These are phyloP conservation scores for Colletes gigas DNA, from an alignment of 1,140 invertebrate species.

Conservation along the genomic window DNA sequence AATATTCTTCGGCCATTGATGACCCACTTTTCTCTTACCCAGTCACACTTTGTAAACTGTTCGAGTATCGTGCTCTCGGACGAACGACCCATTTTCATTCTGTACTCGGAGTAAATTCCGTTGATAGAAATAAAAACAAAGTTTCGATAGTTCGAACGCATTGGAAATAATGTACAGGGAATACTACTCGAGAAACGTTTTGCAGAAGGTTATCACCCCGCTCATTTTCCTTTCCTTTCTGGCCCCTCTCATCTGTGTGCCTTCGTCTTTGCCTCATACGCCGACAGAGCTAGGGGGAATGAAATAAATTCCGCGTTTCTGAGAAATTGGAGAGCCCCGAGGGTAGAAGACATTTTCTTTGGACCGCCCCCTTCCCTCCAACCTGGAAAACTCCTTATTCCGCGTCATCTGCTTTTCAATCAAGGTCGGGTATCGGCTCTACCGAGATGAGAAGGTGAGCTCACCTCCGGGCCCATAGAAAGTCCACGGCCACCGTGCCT, in stretches of 20 bases:
- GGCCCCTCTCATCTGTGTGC: slow-evolving; percentile 5
- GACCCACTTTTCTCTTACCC: slow-evolving; percentile 45
- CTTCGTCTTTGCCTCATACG: slow-evolving; percentile 38
- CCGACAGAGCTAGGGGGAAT: slow-evolving; percentile 52
- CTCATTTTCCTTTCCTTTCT: slow-evolving; percentile 1
- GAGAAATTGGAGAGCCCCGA: slow-evolving; percentile 67
- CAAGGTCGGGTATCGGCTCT: slow-evolving; percentile 64
- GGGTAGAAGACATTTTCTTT: slow-evolving; percentile 67
- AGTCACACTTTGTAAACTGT: not conserved
- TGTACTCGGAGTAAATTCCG: too few relatives aligned
- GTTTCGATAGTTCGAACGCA: not conserved
- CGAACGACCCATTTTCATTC: not conserved
- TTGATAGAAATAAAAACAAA: not conserved
- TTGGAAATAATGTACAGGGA: not conserved
- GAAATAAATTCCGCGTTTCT: slow-evolving; percentile 69
- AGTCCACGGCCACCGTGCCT: slow-evolving; percentile 41
- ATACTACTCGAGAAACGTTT: slow-evolving; percentile 21
- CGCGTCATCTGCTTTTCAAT: slow-evolving; percentile 70
- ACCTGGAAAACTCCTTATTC: slow-evolving; percentile 65
- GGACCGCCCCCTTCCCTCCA: slow-evolving; percentile 39
- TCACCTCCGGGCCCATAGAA: slow-evolving; percentile 27
- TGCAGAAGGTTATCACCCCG: slow-evolving; percentile 42
- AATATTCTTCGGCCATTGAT: slow-evolving; percentile 49
- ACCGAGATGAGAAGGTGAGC: slow-evolving; percentile 57
- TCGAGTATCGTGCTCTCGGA: not conserved